These are phyloP conservation scores for Anaspis maculata DNA, from an alignment of 2,888 invertebrate species.

Conservation along the genomic window DNA sequence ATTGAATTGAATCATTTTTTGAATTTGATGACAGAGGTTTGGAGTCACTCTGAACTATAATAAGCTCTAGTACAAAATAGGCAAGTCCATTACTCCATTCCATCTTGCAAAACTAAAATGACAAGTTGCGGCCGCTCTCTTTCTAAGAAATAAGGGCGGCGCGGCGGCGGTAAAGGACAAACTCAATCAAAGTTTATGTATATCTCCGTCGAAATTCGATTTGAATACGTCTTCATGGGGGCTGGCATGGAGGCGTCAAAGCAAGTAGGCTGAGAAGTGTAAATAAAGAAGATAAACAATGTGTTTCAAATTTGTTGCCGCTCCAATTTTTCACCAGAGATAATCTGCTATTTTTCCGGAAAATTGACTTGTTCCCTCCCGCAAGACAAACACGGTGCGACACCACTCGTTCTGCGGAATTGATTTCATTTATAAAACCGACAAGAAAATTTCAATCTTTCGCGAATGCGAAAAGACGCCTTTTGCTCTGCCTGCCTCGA, in stretches of 20 bases:
- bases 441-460: conserved; percentile 32
- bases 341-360: conserved; percentile 34
- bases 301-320: conserved; percentile 33
- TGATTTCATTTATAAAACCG: conserved; percentile 37
- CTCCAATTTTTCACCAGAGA: conserved; percentile 33
- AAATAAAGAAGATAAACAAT: conserved; percentile 34
- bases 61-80: too few relatives aligned
- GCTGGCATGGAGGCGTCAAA: conserved; percentile 4
- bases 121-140: too few relatives aligned
- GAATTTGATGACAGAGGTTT: too few relatives aligned
- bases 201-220: conserved; percentile 8
- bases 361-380: conserved; percentile 33
- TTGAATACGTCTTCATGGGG: conserved; percentile 8
- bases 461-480: too few relatives aligned
- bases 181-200: conserved; percentile 15
- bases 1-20: too few relatives aligned
- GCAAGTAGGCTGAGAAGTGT: conserved; percentile 15
- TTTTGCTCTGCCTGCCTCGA: too few relatives aligned
- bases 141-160: too few relatives aligned
- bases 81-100: too few relatives aligned
- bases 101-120: too few relatives aligned
- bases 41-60: too few relatives aligned
- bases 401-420: conserved; percentile 26
- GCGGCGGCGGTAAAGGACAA: too few relatives aligned
- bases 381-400: conserved; percentile 29